Evolutionary conservation across 2,113 vertebrate species (phyloP).

Genomic region (Pimephales promelas): DNA sequence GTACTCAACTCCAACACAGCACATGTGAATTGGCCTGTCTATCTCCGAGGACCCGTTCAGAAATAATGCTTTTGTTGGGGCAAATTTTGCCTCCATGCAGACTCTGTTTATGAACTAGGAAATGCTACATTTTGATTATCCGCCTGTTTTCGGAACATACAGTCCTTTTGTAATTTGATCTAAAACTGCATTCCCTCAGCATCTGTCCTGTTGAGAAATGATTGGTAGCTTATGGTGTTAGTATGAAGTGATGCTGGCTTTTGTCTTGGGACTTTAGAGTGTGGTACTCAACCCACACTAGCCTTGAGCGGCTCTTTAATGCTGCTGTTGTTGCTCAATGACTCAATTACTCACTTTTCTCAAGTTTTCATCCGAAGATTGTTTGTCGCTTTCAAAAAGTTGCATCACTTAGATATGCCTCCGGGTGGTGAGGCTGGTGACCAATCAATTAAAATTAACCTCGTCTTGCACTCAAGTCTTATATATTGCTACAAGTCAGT

Average conservation of each 20-base stretch:
- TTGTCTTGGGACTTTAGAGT: background rate
- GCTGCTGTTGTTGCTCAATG: background rate
- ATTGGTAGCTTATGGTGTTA: constrained; percentile 28
- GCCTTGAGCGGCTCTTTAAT: background rate
- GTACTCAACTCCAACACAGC: constrained; percentile 41
- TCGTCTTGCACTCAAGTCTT: background rate
- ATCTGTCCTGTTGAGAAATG: constrained; percentile 18
- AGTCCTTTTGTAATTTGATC: constrained; percentile 12
- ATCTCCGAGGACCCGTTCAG: constrained; percentile 8
- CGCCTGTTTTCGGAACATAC: background rate
- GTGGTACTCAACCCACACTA: background rate
- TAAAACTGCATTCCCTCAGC: constrained; percentile 28
- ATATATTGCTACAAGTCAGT: too few relatives aligned
- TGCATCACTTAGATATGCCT: background rate
- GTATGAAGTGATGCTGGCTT: background rate
- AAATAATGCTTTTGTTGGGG: constrained; percentile 46
- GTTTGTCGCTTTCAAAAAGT: background rate
- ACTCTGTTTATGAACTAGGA: constrained; percentile 11
- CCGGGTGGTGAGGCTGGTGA: background rate
- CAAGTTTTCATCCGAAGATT: background rate
- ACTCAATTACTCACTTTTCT: background rate
- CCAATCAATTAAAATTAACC: background rate
- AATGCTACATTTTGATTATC: constrained; percentile 41
- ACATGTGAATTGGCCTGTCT: constrained; percentile 46
- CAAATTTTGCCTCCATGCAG: constrained; percentile 4